Percentiles rank a stretch among this genome's conserved stretches.
phyloP scores from a whole-genome alignment of 2,113 vertebrate genomes.

The Cyanoliseus patagonus region DNA sequence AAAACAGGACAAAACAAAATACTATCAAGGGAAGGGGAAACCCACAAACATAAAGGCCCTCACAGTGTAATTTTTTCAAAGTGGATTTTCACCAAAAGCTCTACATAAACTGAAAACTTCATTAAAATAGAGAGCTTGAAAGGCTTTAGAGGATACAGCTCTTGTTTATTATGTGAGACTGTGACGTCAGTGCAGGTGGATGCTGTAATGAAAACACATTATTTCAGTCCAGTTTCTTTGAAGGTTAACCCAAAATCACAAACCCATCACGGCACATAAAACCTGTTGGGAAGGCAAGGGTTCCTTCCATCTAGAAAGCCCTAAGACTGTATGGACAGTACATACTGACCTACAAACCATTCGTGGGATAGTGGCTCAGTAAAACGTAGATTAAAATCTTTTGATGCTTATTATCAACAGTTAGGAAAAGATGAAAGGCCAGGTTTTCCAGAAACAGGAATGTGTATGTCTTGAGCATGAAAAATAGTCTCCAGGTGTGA shows the following conservation, averaged over 20 bases:
- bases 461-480: neutral
- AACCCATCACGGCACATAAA: neutral
- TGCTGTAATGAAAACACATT: slow-evolving; percentile 27
- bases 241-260: slow-evolving; percentile 6
- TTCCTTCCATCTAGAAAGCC: neutral
- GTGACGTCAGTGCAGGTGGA: slow-evolving; percentile 44
- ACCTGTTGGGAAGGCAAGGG: neutral
- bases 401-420: neutral
- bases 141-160: neutral
- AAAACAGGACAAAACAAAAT: slow-evolving; percentile 70
- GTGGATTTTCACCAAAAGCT: slow-evolving; percentile 6
- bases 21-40: slow-evolving; percentile 40
- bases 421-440: neutral
- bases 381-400: neutral
- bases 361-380: neutral
- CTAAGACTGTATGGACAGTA: neutral
- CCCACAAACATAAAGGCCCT: slow-evolving; percentile 29
- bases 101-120: slow-evolving; percentile 28
- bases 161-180: slow-evolving; percentile 45
- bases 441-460: neutral
- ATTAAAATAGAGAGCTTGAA: slow-evolving; percentile 28
- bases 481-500: neutral
- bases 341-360: neutral
- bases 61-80: neutral
- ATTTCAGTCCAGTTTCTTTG: slow-evolving; percentile 18